These are phyloP conservation scores for Gnathonemus longibarbis DNA, from an alignment of 2,113 vertebrate species.

Conservation along the genomic window DNA sequence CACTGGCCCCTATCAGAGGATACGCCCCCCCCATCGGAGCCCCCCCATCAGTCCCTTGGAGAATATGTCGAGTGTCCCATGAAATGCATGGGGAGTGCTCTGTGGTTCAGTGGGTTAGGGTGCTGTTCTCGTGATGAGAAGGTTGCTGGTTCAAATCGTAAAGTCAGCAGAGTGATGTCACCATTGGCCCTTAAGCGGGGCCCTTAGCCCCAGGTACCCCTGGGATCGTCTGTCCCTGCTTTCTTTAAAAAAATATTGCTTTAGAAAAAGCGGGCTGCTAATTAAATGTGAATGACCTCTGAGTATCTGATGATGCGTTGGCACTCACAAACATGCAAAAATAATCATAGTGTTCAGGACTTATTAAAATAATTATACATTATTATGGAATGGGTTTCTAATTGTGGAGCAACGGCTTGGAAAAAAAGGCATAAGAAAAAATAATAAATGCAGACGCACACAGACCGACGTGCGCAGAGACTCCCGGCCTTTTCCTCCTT, in stretches of 20 bases:
- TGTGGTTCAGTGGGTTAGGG: background rate
- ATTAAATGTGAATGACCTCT: background rate
- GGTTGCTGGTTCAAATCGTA: background rate
- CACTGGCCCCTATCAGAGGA: background rate
- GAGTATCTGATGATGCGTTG: background rate
- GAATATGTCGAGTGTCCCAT: background rate
- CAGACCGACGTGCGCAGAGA: background rate
- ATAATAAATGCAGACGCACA: background rate
- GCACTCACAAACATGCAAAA: background rate
- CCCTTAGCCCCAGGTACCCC: background rate
- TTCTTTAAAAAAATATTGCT: background rate
- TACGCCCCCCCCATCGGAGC: background rate
- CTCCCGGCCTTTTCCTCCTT: background rate
- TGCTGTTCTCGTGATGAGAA: background rate
- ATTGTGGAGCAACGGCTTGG: background rate
- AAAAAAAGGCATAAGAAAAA: background rate
- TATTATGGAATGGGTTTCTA: background rate
- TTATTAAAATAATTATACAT: background rate
- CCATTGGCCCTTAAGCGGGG: background rate
- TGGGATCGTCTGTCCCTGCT: background rate
- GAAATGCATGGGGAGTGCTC: background rate
- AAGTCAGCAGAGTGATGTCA: background rate
- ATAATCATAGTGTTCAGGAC: background rate
- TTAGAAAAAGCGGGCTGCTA: background rate
- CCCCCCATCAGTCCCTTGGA: background rate